These are phyloP conservation scores for Aldrovandia affinis DNA, from an alignment of 2,797 vertebrate species.

Conservation along the genomic window DNA sequence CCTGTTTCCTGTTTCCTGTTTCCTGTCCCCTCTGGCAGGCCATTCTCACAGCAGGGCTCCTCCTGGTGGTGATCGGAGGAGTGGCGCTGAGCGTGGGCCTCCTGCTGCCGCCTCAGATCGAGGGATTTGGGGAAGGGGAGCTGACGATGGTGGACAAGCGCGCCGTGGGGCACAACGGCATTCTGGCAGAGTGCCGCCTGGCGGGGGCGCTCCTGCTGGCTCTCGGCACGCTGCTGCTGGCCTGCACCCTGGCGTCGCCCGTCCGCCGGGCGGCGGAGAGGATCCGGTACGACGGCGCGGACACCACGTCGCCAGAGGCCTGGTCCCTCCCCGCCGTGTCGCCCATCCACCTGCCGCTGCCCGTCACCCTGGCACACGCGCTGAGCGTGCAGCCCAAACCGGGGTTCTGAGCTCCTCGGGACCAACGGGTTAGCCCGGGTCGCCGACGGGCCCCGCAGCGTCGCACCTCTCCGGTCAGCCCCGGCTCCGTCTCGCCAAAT, in stretches of 20 bases:
- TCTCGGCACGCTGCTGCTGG: slow-evolving; percentile 40
- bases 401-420: slow-evolving; percentile 35
- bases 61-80: slow-evolving; percentile 59
- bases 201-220: slow-evolving; percentile 50
- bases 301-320: slow-evolving; percentile 24
- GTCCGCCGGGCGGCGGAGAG: slow-evolving; percentile 18
- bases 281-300: slow-evolving; percentile 40
- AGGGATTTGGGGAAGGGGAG: slow-evolving; percentile 56
- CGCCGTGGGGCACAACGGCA: slow-evolving; percentile 56
- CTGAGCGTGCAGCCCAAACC: slow-evolving; percentile 53
- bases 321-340: slow-evolving; percentile 25
- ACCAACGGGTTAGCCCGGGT: neutral
- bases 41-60: slow-evolving; percentile 48
- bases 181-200: slow-evolving; percentile 54
- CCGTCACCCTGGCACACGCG: slow-evolving; percentile 38
- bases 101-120: slow-evolving; percentile 60
- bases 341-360: neutral
- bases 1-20: no score
- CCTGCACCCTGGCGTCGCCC: slow-evolving; percentile 44
- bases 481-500: neutral
- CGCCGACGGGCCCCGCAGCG: neutral
- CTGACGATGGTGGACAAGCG: slow-evolving; percentile 57
- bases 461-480: neutral
- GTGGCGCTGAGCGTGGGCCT: slow-evolving; percentile 52
- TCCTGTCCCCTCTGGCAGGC: slow-evolving; percentile 43